Evolutionary conservation across 1,140 invertebrate genomes (phyloP).

Genomic region (Ctenoplectra terminalis): DNA sequence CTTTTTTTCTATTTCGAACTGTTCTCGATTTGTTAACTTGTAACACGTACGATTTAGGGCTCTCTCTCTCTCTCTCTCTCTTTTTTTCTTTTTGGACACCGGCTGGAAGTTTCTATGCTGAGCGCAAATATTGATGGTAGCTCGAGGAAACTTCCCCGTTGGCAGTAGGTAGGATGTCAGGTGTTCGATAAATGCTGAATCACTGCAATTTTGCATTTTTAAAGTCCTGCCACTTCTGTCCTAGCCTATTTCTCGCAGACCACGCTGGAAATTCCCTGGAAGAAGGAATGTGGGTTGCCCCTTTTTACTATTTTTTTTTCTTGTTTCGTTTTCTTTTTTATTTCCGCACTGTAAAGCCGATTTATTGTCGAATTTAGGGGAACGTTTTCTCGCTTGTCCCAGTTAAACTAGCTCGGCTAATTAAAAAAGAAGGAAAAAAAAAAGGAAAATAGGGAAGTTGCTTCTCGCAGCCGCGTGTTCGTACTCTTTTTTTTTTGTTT

Average conservation of each 20-base stretch:
- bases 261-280: neutral
- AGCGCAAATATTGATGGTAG: conserved; percentile 41
- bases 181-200: conserved; percentile 52
- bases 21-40: conserved; percentile 45
- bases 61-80: neutral
- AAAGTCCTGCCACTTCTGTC: conserved; percentile 23
- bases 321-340: neutral
- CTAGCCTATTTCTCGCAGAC: conserved; percentile 19
- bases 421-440: conserved; percentile 30
- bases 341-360: conserved; percentile 17
- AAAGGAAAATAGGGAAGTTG: conserved; percentile 5
- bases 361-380: conserved; percentile 33
- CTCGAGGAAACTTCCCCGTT: conserved; percentile 22
- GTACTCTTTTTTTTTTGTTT: neutral
- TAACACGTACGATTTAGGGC: neutral
- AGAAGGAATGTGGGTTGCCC: no score
- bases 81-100: neutral
- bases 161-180: conserved; percentile 33
- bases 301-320: no score
- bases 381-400: conserved; percentile 25
- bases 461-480: neutral
- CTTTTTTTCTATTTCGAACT: conserved; percentile 1
- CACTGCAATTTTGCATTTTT: conserved; percentile 53
- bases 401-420: conserved; percentile 37
- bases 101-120: neutral